Conservation (phyloP, 2,888 invertebrate genomes). For the Dascillus cervinus region DNA sequence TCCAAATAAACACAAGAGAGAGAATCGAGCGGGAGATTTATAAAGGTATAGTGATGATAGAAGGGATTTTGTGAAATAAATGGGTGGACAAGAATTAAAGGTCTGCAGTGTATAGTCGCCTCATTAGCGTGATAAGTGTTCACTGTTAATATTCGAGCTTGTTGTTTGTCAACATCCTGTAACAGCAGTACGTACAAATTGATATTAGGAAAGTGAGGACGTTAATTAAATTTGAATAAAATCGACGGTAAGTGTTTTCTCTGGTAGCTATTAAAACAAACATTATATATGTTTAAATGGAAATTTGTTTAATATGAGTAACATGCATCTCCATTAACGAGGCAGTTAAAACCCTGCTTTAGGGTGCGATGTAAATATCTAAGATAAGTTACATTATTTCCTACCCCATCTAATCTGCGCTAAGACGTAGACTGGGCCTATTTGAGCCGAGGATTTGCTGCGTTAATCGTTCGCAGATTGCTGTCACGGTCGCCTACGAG, state of each 20-base stretch:
- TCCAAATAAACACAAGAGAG: too few species aligned
- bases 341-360: constrained; percentile 31
- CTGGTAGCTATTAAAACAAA: too few species aligned
- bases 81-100: neutral
- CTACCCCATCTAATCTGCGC: constrained; percentile 30
- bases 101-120: neutral
- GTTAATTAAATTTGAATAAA: too few species aligned
- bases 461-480: constrained; percentile 33
- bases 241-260: too few species aligned
- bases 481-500: constrained; percentile 27
- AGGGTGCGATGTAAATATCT: constrained; percentile 33
- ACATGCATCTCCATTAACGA: constrained; percentile 32
- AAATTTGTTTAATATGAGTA: constrained; percentile 29
- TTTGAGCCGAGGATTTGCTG: constrained; percentile 30
- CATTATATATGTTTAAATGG: constrained; percentile 27
- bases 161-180: too few species aligned
- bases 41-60: too few species aligned
- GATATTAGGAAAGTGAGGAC: too few species aligned
- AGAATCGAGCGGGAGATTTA: too few species aligned
- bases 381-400: constrained; percentile 34
- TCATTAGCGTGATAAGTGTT: too few species aligned
- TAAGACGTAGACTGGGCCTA: constrained; percentile 29
- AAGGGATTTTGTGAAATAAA: neutral
- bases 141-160: too few species aligned
- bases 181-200: too few species aligned